Evolutionary conservation across 2,113 vertebrate species (phyloP).

Genomic region (Oriolus oriolus): DNA sequence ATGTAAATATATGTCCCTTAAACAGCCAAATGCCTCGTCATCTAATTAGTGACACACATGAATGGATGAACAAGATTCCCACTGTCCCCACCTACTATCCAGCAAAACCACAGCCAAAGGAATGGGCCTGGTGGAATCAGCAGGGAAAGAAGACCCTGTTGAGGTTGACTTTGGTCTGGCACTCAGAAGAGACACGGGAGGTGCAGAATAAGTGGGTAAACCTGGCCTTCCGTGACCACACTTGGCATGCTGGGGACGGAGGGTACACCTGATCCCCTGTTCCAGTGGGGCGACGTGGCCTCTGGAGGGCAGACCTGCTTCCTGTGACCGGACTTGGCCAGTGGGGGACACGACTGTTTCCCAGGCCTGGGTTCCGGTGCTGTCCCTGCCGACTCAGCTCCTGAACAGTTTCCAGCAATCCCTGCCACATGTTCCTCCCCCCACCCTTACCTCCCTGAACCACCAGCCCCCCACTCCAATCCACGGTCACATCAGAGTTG

Average conservation of each 20-base stretch:
- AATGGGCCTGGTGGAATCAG: neutral
- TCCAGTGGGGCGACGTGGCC: neutral
- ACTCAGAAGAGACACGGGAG: neutral
- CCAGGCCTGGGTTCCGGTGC: neutral
- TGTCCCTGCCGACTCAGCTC: neutral
- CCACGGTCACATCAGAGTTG: neutral
- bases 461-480: neutral
- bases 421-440: neutral
- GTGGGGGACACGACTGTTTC: neutral
- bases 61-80: neutral
- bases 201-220: neutral
- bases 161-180: neutral
- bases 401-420: neutral
- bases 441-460: neutral
- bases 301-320: neutral
- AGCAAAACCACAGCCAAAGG: neutral
- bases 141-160: neutral
- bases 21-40: neutral
- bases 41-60: neutral
- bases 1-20: too few relatives aligned
- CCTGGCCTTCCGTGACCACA: neutral
- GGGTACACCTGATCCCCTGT: neutral
- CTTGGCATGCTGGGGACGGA: neutral
- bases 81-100: neutral
- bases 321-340: neutral